These are phyloP conservation scores for Cyanistes caeruleus DNA, from an alignment of 2,113 vertebrate species.

Conservation along the genomic window DNA sequence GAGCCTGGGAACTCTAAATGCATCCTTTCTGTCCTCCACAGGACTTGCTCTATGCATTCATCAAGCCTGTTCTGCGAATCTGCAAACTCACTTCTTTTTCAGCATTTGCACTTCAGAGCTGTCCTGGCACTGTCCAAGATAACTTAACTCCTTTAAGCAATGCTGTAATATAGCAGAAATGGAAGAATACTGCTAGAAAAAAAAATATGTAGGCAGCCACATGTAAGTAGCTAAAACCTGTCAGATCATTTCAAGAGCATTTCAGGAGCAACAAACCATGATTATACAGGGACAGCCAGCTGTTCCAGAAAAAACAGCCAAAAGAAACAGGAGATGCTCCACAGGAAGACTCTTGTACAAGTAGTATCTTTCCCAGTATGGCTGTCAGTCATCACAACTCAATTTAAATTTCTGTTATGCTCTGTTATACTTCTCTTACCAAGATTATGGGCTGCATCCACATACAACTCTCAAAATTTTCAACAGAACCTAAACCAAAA, in stretches of 20 bases:
- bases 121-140: background rate
- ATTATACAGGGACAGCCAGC: background rate
- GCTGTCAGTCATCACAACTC: background rate
- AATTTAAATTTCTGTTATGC: background rate
- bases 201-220: background rate
- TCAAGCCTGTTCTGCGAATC: background rate
- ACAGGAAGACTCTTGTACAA: background rate
- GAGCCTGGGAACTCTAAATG: accelerated
- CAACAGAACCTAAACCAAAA: background rate
- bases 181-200: background rate
- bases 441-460: background rate
- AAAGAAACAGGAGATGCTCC: background rate
- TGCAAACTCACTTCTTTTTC: background rate
- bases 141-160: background rate
- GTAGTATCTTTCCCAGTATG: background rate
- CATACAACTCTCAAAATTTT: background rate
- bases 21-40: background rate
- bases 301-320: background rate
- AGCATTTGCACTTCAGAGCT: background rate
- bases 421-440: background rate
- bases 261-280: background rate
- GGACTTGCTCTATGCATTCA: background rate
- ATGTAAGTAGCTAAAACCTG: background rate
- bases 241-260: background rate
- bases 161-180: background rate